phyloP scores from a whole-genome alignment of 1,140 invertebrate species.

The Condylostylus longicornis region DNA sequence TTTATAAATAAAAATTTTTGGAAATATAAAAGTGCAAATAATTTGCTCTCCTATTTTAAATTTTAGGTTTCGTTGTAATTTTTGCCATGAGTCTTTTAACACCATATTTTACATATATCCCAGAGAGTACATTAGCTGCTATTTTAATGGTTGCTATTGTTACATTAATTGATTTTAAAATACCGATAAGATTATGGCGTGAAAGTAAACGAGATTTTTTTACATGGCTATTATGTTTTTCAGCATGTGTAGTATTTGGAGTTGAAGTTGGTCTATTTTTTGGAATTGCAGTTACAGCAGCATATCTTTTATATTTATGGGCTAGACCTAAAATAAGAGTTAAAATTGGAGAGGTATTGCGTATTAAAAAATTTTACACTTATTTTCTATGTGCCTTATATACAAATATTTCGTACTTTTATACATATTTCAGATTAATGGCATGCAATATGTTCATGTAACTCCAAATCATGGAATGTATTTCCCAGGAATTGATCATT shows the following conservation, averaged over 20 bases:
- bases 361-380: not conserved
- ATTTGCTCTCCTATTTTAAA: not conserved
- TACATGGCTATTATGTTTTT: conserved; percentile 60
- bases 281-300: conserved; percentile 68
- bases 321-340: conserved; percentile 58
- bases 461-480: conserved; percentile 44
- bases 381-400: not conserved
- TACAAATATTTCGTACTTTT: too few relatives aligned
- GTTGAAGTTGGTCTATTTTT: conserved; percentile 80
- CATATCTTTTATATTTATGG: conserved; percentile 66
- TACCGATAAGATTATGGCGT: conserved; percentile 55
- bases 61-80: conserved; percentile 35
- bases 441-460: conserved; percentile 38
- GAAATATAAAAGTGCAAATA: conserved; percentile 1
- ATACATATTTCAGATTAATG: conserved; percentile 23
- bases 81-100: conserved; percentile 58
- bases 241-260: conserved; percentile 58
- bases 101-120: conserved; percentile 70
- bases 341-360: conserved; percentile 37
- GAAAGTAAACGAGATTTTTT: conserved; percentile 50
- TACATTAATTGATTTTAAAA: conserved; percentile 44
- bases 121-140: conserved; percentile 58
- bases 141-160: conserved; percentile 43
- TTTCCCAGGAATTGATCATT: conserved; percentile 48
- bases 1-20: not conserved